Evolutionary conservation across 92 coral and sea anemone genomes (phyloP).

Genomic region (Muricea muricata): DNA sequence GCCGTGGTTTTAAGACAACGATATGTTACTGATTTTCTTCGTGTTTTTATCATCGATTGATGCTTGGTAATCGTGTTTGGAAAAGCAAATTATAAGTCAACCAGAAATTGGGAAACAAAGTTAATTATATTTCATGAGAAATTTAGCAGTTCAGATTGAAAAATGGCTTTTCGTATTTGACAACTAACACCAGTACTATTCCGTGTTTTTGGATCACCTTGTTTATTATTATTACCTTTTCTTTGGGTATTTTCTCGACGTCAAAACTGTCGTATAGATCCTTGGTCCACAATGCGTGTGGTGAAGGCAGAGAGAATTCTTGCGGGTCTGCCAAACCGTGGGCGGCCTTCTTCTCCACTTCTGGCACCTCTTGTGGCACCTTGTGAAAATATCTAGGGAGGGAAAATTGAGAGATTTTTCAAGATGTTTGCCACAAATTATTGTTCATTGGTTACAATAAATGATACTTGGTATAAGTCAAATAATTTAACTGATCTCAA

Average conservation of each 20-base stretch:
- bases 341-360: conserved; percentile 89
- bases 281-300: conserved; percentile 81
- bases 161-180: neutral
- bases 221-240: conserved; percentile 9
- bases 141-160: too few species aligned
- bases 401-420: neutral
- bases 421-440: neutral
- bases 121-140: too few species aligned
- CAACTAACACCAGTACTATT: neutral
- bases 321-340: conserved; percentile 95
- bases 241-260: conserved; percentile 43
- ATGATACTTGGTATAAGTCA: too few species aligned
- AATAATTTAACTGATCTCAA: too few species aligned
- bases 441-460: too few species aligned
- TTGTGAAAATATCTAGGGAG: conserved; percentile 86
- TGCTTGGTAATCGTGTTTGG: too few species aligned
- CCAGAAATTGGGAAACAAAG: too few species aligned
- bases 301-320: conserved; percentile 81
- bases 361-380: conserved; percentile 91
- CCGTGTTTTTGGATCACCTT: too few species aligned
- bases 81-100: too few species aligned
- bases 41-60: too few species aligned
- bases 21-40: too few species aligned
- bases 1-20: too few species aligned
- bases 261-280: conserved; percentile 93